Base-by-base conservation (phyloP, 2,888 invertebrate genomes). In the Sicus ferrugineus region DNA sequence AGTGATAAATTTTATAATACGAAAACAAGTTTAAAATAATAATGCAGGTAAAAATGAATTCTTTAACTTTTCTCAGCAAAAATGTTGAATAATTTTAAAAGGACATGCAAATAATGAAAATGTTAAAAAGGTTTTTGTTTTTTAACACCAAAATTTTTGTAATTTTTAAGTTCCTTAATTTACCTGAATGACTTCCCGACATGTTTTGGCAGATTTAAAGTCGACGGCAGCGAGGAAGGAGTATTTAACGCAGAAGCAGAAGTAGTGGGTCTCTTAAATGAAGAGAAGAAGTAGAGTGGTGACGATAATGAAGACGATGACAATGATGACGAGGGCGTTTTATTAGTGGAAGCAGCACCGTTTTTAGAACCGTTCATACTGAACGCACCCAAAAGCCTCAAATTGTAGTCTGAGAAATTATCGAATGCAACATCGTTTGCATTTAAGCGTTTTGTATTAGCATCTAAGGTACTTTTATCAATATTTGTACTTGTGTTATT, bases 121-220 rank as follows among this genome's bases (percentile, higher is more conserved):
- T 38, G 21, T 38, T 38, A 59, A 0, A 31, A n/a, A 3, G 7
- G 7, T 58, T 28, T 26, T 26, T 58, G 3, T 58, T 58, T 16
- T 3, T 30, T 14, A 21, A 59, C 21, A 34, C 21, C 34, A 31
- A 30, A 56, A 28, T n/a, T n/a, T n/a, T n/a, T n/a, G 58, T 30
- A 2, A 30, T 34, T 11, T 23, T 59, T 67, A 31, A 67, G 46
- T 59, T 67, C 48, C 58, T 59, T 48, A 46, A 83, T 80, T 85
- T 85, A 85, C 85, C 85, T 85, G 84, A 82, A 85, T 82, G 85
- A 85, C 85, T 85, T 84, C 82, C 81, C 85, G 81, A 83, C 85
- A 81, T 78, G 81, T 82, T 83, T 85, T 83, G 83, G 81, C 79
- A 84, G 82, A 80, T 83, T 73, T 64, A 77, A 67, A 67, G 69